These are phyloP conservation scores for Calcarius lapponicus DNA, from an alignment of 2,797 vertebrate genomes.

Conservation along the genomic window DNA sequence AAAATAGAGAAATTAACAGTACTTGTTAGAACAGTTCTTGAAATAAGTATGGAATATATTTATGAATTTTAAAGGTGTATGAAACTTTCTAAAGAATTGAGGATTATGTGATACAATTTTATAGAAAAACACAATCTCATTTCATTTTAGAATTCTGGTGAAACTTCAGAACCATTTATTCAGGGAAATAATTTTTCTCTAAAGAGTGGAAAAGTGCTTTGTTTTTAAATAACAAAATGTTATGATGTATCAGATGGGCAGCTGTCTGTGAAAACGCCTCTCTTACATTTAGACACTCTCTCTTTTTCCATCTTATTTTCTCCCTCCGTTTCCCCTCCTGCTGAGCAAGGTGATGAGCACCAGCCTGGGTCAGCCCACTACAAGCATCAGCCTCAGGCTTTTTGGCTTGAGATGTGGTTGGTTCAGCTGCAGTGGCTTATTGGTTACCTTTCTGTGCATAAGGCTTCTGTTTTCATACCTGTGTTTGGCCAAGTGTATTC, in stretches of 20 bases:
- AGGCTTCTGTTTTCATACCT: background rate
- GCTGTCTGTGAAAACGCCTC: background rate
- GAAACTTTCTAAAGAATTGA: background rate
- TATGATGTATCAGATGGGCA: background rate
- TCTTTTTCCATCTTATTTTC: background rate
- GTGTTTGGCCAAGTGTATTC: background rate
- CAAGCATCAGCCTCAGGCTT: background rate
- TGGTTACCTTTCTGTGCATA: background rate
- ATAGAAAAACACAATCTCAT: background rate
- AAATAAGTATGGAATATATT: background rate
- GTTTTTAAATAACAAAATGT: background rate
- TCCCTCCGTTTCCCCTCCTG: background rate
- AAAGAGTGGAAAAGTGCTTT: background rate
- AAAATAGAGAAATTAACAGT: conserved; percentile 43
- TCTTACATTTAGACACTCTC: background rate
- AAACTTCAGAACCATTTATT: background rate
- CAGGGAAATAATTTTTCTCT: background rate
- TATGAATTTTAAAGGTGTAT: background rate
- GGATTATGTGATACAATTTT: background rate
- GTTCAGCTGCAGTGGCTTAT: background rate
- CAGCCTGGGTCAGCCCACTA: background rate
- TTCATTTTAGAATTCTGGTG: background rate
- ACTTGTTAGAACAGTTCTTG: conserved; percentile 39
- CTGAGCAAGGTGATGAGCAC: background rate
- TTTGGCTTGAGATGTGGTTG: background rate